Evolutionary conservation across 2,888 invertebrate species (phyloP), one percentile per base, ranked within the genome.

Genomic region (Cylindroiulus punctatus): DNA sequence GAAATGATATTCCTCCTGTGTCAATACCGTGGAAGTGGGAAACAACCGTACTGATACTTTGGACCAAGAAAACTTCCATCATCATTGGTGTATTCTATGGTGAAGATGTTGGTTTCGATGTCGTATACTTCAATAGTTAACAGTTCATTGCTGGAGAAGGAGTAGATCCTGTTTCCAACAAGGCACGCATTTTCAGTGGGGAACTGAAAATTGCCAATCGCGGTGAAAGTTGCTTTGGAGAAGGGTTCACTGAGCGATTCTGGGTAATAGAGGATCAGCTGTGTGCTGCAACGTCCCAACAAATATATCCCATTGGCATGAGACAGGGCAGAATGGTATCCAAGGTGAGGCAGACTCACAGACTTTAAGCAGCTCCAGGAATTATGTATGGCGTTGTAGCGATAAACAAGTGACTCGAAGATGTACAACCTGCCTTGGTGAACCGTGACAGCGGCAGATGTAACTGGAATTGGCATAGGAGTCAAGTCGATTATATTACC

Each of bases 391-490:
- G 88, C 88, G 44, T 88, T 86, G 84, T 89, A 89, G 44, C 88
- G 86, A 84, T 88, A 88, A 19, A 89, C 88, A 57, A 89, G 88
- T 14, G 88, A 87, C 10, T 88, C 88, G 81, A 90, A 88, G 14
- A 90, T 88, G 86, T 88, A 89, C 8, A 90, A 88, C n/a, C 88
- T 87, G 8, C 86, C 88, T 19, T 88, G 88, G 86, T 88, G 88
- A 0, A 87, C 88, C 86, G 89, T 89, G 84, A 89, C 88, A 0
- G 89, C 89, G 47, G 89, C 88, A 8, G 89, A 88, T 82, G 89
- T 89, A n/a, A 89, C 84, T 4, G 87, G 81, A 12, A 84, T 84
- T 17, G 89, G 89, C n/a, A 89, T 87, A 8, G 88, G 81, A 3
- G 88, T 82, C 76, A 89, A 88, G 0, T 83, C 88, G 14, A 81